Percentiles rank a stretch among this genome's conserved stretches.
These are phyloP conservation scores for Nineta flava DNA, from an alignment of 2,888 invertebrate genomes.

Conservation along the genomic window DNA sequence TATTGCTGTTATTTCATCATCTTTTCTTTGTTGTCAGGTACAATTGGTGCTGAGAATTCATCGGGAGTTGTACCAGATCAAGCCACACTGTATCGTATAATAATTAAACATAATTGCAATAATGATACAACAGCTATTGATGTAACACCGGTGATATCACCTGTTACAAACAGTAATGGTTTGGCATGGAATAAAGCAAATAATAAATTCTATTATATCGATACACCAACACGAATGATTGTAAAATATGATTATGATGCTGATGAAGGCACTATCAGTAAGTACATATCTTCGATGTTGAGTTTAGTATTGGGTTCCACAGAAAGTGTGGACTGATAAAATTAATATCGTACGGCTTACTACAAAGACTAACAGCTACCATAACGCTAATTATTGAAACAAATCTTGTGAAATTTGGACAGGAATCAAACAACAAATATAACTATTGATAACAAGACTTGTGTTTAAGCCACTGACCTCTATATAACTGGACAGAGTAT, in stretches of 20 bases:
- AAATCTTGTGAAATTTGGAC: too few species aligned
- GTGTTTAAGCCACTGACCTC: too few species aligned
- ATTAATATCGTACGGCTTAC: too few species aligned
- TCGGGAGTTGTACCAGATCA: conserved; percentile 31
- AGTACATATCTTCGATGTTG: conserved; percentile 18
- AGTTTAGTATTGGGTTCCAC: background rate
- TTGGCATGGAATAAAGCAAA: conserved; percentile 57
- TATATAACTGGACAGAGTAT: too few species aligned
- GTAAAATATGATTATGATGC: conserved; percentile 54
- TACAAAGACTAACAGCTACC: too few species aligned
- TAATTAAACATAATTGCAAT: conserved; percentile 19
- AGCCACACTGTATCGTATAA: conserved; percentile 41
- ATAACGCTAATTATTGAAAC: too few species aligned
- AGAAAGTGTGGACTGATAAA: too few species aligned
- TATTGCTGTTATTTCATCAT: background rate
- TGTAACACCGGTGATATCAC: conserved; percentile 20
- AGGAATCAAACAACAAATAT: too few species aligned
- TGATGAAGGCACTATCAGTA: conserved; percentile 39
- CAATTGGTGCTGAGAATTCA: conserved; percentile 42
- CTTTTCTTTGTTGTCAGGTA: conserved; percentile 29
- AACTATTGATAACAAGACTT: too few species aligned
- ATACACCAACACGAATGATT: conserved; percentile 48
- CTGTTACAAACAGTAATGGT: conserved; percentile 61
- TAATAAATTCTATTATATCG: conserved; percentile 61
- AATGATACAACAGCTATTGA: conserved; percentile 14